These are phyloP conservation scores for Leptopilina drosophilae DNA, from an alignment of 2,888 invertebrate genomes.

Conservation along the genomic window DNA sequence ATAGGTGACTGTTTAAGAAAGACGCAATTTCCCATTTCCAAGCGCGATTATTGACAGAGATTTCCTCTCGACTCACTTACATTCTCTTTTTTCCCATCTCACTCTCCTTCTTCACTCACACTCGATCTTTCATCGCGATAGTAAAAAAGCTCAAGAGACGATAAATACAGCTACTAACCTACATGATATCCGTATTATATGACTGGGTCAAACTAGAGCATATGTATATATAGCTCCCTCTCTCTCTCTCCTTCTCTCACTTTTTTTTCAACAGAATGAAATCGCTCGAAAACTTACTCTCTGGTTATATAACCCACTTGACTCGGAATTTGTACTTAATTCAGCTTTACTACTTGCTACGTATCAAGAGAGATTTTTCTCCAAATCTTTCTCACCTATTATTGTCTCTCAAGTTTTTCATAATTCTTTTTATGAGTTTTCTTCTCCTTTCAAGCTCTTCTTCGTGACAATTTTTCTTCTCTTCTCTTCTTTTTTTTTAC, in stretches of 20 bases:
- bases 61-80: background rate
- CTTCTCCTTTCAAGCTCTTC: background rate
- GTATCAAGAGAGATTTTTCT: background rate
- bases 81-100: background rate
- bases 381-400: background rate
- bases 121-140: constrained; percentile 4
- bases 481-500: no score
- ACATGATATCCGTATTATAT: background rate
- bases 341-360: constrained; percentile 5
- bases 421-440: constrained; percentile 1
- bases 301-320: constrained; percentile 3
- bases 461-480: no score
- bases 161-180: constrained; percentile 27
- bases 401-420: background rate
- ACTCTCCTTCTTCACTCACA: background rate
- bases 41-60: constrained; percentile 57
- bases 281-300: constrained; percentile 11
- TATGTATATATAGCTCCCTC: no score
- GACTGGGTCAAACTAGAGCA: constrained; percentile 22
- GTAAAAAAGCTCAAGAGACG: constrained; percentile 20
- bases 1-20: constrained; percentile 53
- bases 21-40: constrained; percentile 58
- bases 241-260: no score
- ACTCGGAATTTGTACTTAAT: constrained; percentile 7
- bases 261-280: constrained; percentile 10